Evolutionary conservation across 2,797 vertebrate genomes (phyloP).

Genomic region (Discoglossus pictus): DNA sequence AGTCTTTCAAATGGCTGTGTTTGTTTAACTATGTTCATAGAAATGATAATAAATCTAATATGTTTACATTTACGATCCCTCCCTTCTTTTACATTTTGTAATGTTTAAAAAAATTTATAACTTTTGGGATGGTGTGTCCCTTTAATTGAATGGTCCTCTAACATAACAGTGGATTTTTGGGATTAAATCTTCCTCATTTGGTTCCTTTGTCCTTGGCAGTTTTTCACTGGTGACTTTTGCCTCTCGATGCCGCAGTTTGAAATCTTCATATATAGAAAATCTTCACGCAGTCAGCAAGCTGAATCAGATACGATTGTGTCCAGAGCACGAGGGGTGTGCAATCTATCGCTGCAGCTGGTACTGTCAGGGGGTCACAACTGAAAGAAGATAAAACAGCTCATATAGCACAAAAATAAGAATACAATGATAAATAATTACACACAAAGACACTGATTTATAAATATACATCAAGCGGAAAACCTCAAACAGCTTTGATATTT

Average conservation of each 20-base stretch:
- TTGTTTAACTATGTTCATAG: too few relatives aligned
- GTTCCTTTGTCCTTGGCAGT: conserved; percentile 11
- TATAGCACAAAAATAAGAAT: conserved; percentile 22
- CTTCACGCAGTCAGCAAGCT: conserved; percentile 31
- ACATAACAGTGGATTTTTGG: too few relatives aligned
- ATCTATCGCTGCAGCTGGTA: conserved; percentile 27
- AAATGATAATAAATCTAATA: too few relatives aligned
- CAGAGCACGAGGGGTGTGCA: background rate
- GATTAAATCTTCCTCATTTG: conserved; percentile 16
- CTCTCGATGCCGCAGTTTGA: conserved; percentile 1
- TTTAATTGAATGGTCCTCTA: too few relatives aligned
- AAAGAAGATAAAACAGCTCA: conserved; percentile 4
- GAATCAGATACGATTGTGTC: conserved; percentile 49
- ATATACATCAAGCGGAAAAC: conserved; percentile 34
- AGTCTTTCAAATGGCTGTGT: too few relatives aligned
- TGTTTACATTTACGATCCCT: too few relatives aligned
- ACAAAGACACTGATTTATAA: conserved; percentile 30
- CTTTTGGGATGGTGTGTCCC: too few relatives aligned
- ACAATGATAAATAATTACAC: conserved; percentile 45
- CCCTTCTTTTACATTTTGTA: too few relatives aligned
- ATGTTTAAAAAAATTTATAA: too few relatives aligned
- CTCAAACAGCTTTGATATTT: conserved; percentile 9
- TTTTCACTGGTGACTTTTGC: conserved; percentile 21
- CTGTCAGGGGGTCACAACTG: conserved; percentile 29
- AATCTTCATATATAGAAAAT: conserved; percentile 6